A percentile compares a stretch with the other conserved stretches of the same genome.
Evolutionary conservation across 2,888 invertebrate species (phyloP).

Genomic region (Orthosia cruda): DNA sequence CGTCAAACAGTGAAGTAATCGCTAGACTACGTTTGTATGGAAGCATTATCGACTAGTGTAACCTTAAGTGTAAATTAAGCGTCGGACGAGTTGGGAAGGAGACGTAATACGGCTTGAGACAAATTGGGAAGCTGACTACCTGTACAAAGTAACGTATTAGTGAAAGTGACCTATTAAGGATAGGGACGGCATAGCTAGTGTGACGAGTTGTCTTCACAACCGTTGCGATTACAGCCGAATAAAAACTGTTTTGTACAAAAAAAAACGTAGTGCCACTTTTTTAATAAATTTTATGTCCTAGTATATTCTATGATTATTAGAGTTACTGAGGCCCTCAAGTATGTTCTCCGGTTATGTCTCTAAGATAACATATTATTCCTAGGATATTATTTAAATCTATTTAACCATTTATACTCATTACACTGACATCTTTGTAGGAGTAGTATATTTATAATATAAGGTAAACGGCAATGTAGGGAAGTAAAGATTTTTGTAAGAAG

Average conservation of each 20-base stretch:
- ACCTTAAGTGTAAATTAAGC: too few species aligned
- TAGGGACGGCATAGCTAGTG: too few species aligned
- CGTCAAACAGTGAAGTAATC: too few species aligned
- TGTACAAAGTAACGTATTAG: too few species aligned
- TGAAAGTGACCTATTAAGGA: too few species aligned
- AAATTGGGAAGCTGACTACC: too few species aligned
- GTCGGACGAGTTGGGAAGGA: too few species aligned
- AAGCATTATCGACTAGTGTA: too few species aligned
- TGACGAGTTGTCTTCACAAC: too few species aligned
- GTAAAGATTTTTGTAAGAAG: constrained; percentile 1
- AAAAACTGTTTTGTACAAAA: not conserved
- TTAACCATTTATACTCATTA: constrained; percentile 16
- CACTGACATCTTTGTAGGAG: constrained; percentile 16
- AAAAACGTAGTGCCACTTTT: not conserved
- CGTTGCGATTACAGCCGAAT: constrained; percentile 7
- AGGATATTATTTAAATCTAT: constrained; percentile 17
- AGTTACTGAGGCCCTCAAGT: constrained; percentile 43
- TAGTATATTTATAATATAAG: constrained; percentile 15
- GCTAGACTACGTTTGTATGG: too few species aligned
- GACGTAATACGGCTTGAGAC: too few species aligned
- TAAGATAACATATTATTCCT: constrained; percentile 18
- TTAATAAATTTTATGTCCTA: constrained; percentile 31
- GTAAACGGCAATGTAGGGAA: constrained; percentile 2
- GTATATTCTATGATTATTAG: constrained; percentile 28
- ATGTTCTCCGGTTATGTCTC: constrained; percentile 27